Evolutionary conservation across 1,140 invertebrate species (phyloP).

Genomic region (Bombus turneri): DNA sequence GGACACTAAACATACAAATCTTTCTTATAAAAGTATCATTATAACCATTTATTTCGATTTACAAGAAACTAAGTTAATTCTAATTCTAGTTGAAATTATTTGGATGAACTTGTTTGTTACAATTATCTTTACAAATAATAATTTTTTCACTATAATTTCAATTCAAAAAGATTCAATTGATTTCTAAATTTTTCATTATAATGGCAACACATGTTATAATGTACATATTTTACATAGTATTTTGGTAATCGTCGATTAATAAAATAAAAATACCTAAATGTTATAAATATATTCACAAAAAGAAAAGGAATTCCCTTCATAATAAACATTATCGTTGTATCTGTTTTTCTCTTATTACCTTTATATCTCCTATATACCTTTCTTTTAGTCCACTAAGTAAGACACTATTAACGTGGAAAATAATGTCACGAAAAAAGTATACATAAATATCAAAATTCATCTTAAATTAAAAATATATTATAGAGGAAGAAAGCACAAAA

Average conservation of each 20-base stretch:
- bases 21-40: constrained; percentile 22
- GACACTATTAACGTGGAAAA: background rate
- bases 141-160: background rate
- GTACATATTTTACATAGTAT: constrained; percentile 21
- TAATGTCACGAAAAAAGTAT: background rate
- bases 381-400: background rate
- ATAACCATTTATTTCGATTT: constrained; percentile 37
- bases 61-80: constrained; percentile 19
- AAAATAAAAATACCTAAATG: constrained; percentile 21
- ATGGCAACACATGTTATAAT: constrained; percentile 16
- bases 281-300: background rate
- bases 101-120: background rate
- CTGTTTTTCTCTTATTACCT: background rate
- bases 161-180: background rate
- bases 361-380: background rate
- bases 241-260: background rate
- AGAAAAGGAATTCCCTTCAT: background rate
- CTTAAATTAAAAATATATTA: background rate
- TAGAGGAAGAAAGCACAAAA: background rate
- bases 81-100: background rate
- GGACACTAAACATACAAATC: constrained; percentile 13
- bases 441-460: background rate
- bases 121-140: constrained; percentile 3
- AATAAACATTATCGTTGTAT: background rate
- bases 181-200: background rate